Evolutionary conservation across 2,113 vertebrate genomes (phyloP).

Genomic region (Erpornis zantholeuca): DNA sequence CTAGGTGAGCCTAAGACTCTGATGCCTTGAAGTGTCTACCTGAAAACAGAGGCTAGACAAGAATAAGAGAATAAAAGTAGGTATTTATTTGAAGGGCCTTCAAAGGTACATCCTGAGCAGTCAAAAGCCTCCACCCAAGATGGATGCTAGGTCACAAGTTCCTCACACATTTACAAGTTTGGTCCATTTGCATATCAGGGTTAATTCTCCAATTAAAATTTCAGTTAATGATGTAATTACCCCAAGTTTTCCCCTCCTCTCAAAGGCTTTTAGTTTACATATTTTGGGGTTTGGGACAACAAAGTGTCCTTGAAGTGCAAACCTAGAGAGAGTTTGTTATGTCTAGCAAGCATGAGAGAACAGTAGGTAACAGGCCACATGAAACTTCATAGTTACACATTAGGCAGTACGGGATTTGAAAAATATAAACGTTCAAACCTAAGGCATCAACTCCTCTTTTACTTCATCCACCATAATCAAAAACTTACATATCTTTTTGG

Average conservation of each 20-base stretch:
- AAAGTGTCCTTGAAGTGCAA: not conserved
- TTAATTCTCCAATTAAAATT: not conserved
- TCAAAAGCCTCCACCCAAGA: not conserved
- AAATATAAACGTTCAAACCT: not conserved
- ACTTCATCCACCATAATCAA: not conserved
- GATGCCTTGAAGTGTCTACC: not conserved
- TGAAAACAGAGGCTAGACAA: not conserved
- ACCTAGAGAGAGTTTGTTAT: not conserved
- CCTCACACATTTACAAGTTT: not conserved
- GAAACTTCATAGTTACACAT: not conserved
- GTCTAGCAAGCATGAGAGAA: not conserved
- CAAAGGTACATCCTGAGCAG: not conserved
- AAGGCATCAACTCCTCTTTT: not conserved
- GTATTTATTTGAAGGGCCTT: not conserved
- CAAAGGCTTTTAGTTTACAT: not conserved
- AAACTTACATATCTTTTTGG: not conserved
- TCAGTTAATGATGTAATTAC: not conserved
- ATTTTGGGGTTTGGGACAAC: not conserved
- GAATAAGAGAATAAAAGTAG: not conserved
- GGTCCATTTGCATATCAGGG: not conserved
- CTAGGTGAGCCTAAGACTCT: not conserved
- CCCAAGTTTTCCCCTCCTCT: not conserved
- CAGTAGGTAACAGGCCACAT: not conserved
- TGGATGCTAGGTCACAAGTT: accelerated
- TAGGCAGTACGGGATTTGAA: not conserved